Conservation (phyloP, 2,888 invertebrate species). For the Idaea biselata region DNA sequence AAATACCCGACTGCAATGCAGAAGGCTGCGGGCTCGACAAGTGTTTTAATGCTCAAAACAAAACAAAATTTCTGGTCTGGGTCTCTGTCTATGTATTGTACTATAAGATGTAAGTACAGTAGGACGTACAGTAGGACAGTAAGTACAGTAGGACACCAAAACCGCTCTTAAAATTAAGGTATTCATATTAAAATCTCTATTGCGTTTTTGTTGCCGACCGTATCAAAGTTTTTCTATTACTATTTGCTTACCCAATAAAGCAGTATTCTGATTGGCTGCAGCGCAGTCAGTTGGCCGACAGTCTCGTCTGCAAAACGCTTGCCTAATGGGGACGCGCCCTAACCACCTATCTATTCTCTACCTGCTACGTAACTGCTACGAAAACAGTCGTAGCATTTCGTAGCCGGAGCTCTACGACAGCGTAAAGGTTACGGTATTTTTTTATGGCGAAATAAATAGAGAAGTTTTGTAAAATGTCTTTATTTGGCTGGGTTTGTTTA, state of each 20-base stretch:
- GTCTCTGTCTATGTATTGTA: no score
- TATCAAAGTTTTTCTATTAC: neutral
- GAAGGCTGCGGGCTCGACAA: no score
- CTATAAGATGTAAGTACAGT: no score
- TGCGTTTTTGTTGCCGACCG: no score
- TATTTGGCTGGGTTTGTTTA: no score
- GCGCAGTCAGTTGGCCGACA: neutral
- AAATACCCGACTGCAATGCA: no score
- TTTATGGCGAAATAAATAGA: neutral
- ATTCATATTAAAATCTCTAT: no score
- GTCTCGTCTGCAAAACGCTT: neutral
- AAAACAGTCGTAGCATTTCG: conserved; percentile 1
- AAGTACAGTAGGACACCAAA: no score
- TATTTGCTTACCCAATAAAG: neutral
- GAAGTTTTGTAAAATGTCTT: neutral
- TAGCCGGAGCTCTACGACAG: neutral
- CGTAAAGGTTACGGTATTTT: neutral
- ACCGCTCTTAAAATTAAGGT: no score
- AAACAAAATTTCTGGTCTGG: no score
- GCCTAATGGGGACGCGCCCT: neutral
- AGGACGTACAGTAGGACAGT: no score
- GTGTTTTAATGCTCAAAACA: no score
- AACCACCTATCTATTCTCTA: neutral
- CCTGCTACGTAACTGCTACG: neutral
- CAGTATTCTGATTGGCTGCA: neutral